These are phyloP conservation scores for Scleropages formosus DNA, from an alignment of 2,797 vertebrate genomes.

Conservation along the genomic window DNA sequence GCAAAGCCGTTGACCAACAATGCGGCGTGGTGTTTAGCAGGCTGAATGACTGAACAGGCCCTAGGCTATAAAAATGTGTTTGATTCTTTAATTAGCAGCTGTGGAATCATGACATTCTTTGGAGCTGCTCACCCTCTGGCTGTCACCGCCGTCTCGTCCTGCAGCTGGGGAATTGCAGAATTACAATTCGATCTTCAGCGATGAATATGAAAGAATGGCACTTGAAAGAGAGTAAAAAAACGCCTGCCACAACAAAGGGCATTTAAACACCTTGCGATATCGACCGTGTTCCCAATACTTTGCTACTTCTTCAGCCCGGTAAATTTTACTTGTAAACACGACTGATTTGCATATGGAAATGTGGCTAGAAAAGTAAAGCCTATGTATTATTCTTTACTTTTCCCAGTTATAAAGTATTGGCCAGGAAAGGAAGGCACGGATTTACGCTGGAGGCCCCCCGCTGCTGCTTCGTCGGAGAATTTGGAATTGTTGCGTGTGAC, in stretches of 20 bases:
- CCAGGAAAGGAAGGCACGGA: too few relatives aligned
- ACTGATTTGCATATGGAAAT: too few relatives aligned
- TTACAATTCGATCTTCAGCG: neutral
- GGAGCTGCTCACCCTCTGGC: neutral
- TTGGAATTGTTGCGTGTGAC: too few relatives aligned
- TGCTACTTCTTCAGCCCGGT: neutral
- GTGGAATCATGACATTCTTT: neutral
- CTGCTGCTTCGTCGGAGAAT: too few relatives aligned
- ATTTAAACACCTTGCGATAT: conserved; percentile 2
- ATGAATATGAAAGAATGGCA: neutral
- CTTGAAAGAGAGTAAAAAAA: conserved; percentile 8
- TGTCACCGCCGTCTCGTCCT: neutral
- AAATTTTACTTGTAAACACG: too few relatives aligned
- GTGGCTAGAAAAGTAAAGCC: neutral
- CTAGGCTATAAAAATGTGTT: neutral
- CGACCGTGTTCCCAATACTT: too few relatives aligned
- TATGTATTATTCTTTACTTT: too few relatives aligned
- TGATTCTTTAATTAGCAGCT: conserved; percentile 9
- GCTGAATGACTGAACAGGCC: neutral
- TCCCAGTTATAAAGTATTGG: too few relatives aligned
- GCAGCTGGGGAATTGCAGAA: neutral
- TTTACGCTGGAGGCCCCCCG: too few relatives aligned
- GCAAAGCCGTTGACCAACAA: neutral
- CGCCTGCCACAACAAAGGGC: neutral
- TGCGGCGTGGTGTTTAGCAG: neutral